Base-by-base conservation (phyloP, 1,140 invertebrate genomes). In the Mamestra configurata region DNA sequence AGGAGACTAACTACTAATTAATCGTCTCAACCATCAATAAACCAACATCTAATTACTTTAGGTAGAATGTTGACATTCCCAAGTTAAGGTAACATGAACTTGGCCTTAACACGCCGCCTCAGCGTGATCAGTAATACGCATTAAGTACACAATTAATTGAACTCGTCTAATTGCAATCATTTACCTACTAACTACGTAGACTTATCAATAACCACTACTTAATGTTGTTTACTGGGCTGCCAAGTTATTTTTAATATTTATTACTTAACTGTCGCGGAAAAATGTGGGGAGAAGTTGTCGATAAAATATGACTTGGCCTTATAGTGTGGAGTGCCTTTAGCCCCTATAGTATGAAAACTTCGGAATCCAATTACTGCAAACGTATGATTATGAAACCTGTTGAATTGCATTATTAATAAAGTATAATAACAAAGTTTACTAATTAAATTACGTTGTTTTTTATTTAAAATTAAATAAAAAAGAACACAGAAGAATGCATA, bases 191-290 rank as follows among this genome's bases (percentile, higher is more conserved):
- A 31, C 27, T 31, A 31, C 5, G 27, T 37, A 70, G 46, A 46
- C 22, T 27, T 37, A 64, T 64, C 15, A 40, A 57, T 27, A 13
- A 24, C 22, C 64, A 6, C 15, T 43, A 24, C n/a, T 31, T 31
- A 31, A 70, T 49, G 66, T 46, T 70, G 66, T 70, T 70, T 70
- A 70, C 64, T n/a, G n/a, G n/a, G n/a, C n/a, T 68, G 20, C 40
- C 13, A n/a, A 27, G 66, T 27, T 49, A 49, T 27, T 70, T 70
- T 70, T 24, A 46, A 15, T 20, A 11, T 66, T 13, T 68, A 46
- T 46, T 15, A 22, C 8, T 22, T n/a, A n/a, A n/a, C n/a, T n/a
- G 13, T 46, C 4, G 3, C 20, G 4, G 4, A 6, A 68, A 46
- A 68, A 1, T 59, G 31, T 7, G n/a, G n/a, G n/a, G n/a, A n/a